Conservation (phyloP, 2,797 vertebrate species). For the Poecilia gillii region DNA sequence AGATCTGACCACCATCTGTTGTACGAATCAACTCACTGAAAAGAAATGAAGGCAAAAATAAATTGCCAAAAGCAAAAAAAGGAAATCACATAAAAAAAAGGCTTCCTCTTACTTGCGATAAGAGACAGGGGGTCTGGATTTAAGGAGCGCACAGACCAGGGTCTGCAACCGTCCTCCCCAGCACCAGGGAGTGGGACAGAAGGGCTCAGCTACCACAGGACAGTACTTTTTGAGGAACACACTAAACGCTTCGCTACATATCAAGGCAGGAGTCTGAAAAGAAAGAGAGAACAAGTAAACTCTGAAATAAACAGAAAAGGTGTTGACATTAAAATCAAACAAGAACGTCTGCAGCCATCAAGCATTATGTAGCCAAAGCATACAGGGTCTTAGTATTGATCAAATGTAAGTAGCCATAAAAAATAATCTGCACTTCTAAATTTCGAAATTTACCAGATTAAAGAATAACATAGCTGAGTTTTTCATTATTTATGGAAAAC, state of each 20-base stretch:
- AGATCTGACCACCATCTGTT: conserved; percentile 84
- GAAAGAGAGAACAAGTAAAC: background rate
- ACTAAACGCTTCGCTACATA: conserved; percentile 76
- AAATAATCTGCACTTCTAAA: background rate
- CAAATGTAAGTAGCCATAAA: background rate
- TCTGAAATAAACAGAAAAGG: background rate
- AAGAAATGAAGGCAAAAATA: background rate
- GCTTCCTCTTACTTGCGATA: conserved; percentile 82
- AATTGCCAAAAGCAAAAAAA: background rate
- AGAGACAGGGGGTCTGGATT: conserved; percentile 71
- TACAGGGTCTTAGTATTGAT: background rate
- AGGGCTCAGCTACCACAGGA: conserved; percentile 79
- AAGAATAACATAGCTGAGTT: background rate
- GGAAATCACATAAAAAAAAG: background rate
- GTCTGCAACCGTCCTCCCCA: conserved; percentile 87
- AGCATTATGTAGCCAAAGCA: fast-evolving
- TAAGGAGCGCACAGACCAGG: conserved; percentile 77
- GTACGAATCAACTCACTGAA: conserved; percentile 83
- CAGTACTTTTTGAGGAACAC: conserved; percentile 80
- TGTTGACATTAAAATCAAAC: background rate
- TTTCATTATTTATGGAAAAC: background rate
- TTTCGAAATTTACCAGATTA: background rate
- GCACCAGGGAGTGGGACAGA: conserved; percentile 87
- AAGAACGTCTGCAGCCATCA: background rate
- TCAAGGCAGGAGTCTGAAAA: conserved; percentile 78